A percentile compares a stretch with the other conserved stretches of the same genome.
Evolutionary conservation across 2,113 vertebrate species (phyloP).

Genomic region (Megaceryle torquata): DNA sequence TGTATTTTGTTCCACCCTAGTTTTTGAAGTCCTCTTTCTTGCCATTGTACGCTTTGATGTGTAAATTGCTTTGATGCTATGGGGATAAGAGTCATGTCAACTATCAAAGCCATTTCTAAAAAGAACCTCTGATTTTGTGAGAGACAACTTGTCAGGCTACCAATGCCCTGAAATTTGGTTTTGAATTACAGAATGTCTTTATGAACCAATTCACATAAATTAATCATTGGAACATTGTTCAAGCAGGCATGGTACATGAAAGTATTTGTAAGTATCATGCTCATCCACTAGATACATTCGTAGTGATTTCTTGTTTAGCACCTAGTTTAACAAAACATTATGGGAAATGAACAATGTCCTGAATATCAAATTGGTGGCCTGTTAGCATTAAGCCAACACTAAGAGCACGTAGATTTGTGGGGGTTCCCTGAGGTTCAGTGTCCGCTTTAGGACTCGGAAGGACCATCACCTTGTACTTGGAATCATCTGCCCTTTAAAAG

Average conservation of each 20-base stretch:
- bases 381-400: background rate
- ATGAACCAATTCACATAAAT: background rate
- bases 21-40: constrained; percentile 3
- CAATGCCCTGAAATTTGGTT: background rate
- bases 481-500: background rate
- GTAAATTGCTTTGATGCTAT: background rate
- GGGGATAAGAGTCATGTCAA: background rate
- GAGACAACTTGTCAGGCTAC: background rate
- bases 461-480: background rate
- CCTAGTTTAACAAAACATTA: background rate
- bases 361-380: background rate
- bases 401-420: fast-evolving
- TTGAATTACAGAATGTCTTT: background rate
- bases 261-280: background rate
- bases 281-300: background rate
- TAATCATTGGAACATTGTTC: background rate
- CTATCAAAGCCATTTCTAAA: background rate
- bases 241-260: too few species aligned
- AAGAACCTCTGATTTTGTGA: background rate
- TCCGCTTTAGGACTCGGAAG: background rate
- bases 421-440: background rate
- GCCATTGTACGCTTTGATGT: background rate
- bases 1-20: background rate
- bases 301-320: background rate
- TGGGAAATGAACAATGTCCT: background rate